Percentiles rank a stretch among this genome's conserved stretches.
Evolutionary conservation across 2,113 vertebrate genomes (phyloP).

Genomic region (Heliornis fulica): DNA sequence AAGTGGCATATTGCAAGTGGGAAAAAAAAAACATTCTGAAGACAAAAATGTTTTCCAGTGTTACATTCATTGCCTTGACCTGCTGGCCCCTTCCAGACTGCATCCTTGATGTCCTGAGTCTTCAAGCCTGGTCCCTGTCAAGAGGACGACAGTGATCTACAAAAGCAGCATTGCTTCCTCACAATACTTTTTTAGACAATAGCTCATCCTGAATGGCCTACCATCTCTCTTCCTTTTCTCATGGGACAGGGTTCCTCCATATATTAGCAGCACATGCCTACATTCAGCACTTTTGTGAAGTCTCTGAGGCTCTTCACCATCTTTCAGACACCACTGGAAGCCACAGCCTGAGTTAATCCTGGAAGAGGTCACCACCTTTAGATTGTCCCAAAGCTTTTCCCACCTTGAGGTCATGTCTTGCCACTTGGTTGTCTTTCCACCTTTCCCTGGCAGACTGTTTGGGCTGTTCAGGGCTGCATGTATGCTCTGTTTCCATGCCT

Average conservation of each 20-base stretch:
- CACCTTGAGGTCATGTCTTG: background rate
- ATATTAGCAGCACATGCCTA: background rate
- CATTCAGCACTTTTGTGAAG: fast-evolving
- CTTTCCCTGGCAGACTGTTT: background rate
- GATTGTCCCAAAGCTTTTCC: background rate
- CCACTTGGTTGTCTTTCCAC: background rate
- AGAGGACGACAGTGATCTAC: background rate
- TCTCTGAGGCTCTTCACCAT: background rate
- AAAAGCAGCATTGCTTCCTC: background rate
- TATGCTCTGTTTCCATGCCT: fast-evolving
- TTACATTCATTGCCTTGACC: background rate
- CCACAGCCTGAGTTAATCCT: background rate
- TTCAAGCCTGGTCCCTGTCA: background rate
- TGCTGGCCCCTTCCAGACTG: background rate
- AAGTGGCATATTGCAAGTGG: background rate
- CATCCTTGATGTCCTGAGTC: background rate
- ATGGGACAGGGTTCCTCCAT: background rate
- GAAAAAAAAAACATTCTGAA: background rate
- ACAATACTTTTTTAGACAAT: background rate
- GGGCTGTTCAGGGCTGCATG: fast-evolving
- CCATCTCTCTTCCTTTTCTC: background rate
- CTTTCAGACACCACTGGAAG: fast-evolving
- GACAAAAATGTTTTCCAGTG: background rate
- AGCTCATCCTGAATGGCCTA: fast-evolving
- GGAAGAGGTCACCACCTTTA: background rate